Conservation (phyloP, 2,113 vertebrate genomes). For the Odobenus rosmarus region DNA sequence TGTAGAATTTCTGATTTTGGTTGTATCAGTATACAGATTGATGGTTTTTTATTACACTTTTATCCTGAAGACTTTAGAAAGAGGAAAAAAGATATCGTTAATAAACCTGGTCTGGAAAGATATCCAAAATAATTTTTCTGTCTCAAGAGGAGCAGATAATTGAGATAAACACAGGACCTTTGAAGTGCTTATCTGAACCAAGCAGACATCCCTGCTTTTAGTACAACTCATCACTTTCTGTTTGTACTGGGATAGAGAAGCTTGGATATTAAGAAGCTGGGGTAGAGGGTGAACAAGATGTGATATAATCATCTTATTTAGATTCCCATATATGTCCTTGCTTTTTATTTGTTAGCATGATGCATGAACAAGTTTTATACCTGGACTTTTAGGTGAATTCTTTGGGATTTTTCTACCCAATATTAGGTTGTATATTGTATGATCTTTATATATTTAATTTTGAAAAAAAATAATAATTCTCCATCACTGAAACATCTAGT, state of each 20-base stretch:
- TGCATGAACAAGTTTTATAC: neutral
- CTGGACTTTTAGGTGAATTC: neutral
- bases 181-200: constrained; percentile 54
- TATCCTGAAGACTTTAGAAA: constrained; percentile 45
- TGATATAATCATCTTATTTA: neutral
- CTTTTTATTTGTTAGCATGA: neutral
- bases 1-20: constrained; percentile 34
- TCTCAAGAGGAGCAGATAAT: constrained; percentile 27
- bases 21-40: constrained; percentile 11
- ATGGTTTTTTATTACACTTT: constrained; percentile 43
- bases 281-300: neutral
- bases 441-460: neutral
- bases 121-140: constrained; percentile 61
- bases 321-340: neutral
- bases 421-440: neutral
- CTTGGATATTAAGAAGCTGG: neutral
- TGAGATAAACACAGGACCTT: constrained; percentile 40
- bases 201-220: neutral
- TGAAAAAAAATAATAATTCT: neutral
- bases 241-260: neutral
- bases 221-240: neutral
- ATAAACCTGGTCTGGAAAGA: constrained; percentile 58
- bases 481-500: neutral
- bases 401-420: neutral
- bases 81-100: neutral